Base-by-base conservation (phyloP, 1,140 invertebrate genomes). In the Anoplophora glabripennis region DNA sequence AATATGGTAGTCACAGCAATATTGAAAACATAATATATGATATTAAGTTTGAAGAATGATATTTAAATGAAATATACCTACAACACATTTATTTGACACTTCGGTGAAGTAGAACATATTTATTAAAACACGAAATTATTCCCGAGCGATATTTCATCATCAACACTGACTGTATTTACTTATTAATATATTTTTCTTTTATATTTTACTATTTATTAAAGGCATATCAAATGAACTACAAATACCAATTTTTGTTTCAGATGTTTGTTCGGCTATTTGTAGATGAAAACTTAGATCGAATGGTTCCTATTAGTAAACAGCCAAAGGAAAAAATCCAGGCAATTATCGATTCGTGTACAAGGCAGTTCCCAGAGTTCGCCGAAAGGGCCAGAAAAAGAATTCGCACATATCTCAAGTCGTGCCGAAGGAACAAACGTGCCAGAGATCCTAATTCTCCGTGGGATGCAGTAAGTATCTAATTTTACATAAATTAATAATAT, bases 271-370 rank as follows among this genome's bases (percentile, higher is more conserved):
- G 95, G 33, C 81, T 97, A 51, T 98, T 98, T 77, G 95, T 97
- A 40, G 95, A 98, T 76, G 95, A 98, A 80, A 97, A 97, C 76
- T 79, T 97, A 65, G 94, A 98, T 73, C 84, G 95, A 70, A 94
- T 95, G 79, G 93, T 97, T 59, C 95, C 95, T 48, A 98, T 97
- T 71, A 96, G 93, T 28, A 96, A 96, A 75, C 95, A 98, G 77
- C 94, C 95, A 4, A 97, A 97, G 76, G 94, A 97, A 75, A 98
- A 97, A 81, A 94, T 98, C 62, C 94, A 97, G 75, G 94, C 94
- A 8, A 98, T 98, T 72, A 94, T 98, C 66, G 94, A 98, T 73
- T 96, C 94, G 4, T 98, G 95, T 78, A 92, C 93, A 56, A 82
- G 94, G 66, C 95, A 98, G 78, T 98, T 98, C 76, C 95, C 95